Base-by-base conservation (phyloP, 2,888 invertebrate genomes). In the Julus scandinavius region DNA sequence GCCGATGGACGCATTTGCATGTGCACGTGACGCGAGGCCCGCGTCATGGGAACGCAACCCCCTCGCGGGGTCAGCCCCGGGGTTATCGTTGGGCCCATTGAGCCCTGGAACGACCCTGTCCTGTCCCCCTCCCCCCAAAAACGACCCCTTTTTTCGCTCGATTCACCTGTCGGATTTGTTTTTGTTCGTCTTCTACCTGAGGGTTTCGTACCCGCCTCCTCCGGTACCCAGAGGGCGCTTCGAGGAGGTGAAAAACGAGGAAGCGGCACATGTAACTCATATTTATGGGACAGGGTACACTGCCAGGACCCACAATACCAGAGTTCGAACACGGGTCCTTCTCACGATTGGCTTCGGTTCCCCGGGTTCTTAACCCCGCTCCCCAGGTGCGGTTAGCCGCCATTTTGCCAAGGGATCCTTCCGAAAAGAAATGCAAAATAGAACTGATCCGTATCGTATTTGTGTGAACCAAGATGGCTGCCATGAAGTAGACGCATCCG, bases 31-130 rank as follows among this genome's bases (percentile, higher is more conserved):
- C 72, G 29, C 72, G 72, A 72, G 72, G n/a, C 17, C n/a, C 9
- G 29, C 72, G 72, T 72, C 72, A 72, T 72, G 72, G 72, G 72
- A 72, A 72, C 72, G 72, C 72, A 29, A 72, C 72, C 72, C 72
- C 72, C 72, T 29, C n/a, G 72, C 72, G 11, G 72, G 72, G 72
- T 72, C 72, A 72, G 72, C 4, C 29, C 3, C 20, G 11, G 72
- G 29, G 29, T 72, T 72, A 72, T 72, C 72, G 29, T 72, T 29
- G 72, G 72, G 72, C 7, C 29, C 72, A 72, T 72, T 72, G 72
- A 72, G 29, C 20, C 72, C 29, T 20, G 72, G 72, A 72, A 72
- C 72, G 29, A 72, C n/a, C 72, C n/a, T 29, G 15, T 17, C 29
- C 29, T 29, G 9, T 29, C 15, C 9, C n/a, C 63, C n/a, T 3